Evolutionary conservation across 2,888 invertebrate genomes (phyloP), one percentile per base, ranked within the genome.

Genomic region (Deilephila porcellus): DNA sequence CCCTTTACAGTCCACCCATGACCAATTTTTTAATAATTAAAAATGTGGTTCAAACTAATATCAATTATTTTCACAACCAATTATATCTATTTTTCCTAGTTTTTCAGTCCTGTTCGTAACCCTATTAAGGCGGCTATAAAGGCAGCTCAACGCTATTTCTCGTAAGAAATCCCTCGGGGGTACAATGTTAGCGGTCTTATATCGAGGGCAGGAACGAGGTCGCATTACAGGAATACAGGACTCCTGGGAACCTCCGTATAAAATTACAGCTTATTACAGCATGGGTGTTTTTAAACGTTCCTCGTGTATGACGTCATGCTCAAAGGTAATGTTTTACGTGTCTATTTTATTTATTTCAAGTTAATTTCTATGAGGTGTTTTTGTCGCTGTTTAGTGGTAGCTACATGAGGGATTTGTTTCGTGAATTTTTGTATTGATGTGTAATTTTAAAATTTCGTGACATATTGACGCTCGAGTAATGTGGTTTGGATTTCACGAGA

Each of bases 131-230:
- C 71, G 63, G 20, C 71, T 72, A 72, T 75, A 74, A 73, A 73
- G 71, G 71, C 70, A 60, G 72, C 56, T 72, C 60, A 53, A 72
- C 25, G 70, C 62, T 70, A 73, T 76, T 74, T 74, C 74, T 72
- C 60, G 70, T 71, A 72, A 76, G 76, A 76, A 78, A 78, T 78
- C 79, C 77, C 78, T 37, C 17, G 76, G 77, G 79, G 73, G 76
- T 78, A 78, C 78, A 79, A 75, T 75, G 76, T 76, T 71, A 73
- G 75, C 76, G 74, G 70, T 67, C 75, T 73, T 74, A 74, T 77
- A 71, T 74, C 71, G 70, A 64, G 32, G 60, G 63, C 20, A 56
- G 76, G 76, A 78, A 77, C 76, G 77, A 79, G 77, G 77, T 74
- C 78, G 73, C 76, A 77, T 81, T 76, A 52, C 25, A 67, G 64